Percentiles rank a stretch among this genome's conserved stretches.
Evolutionary conservation across 1,140 invertebrate genomes (phyloP).

Genomic region (Trachymyrmex cornetzi): DNA sequence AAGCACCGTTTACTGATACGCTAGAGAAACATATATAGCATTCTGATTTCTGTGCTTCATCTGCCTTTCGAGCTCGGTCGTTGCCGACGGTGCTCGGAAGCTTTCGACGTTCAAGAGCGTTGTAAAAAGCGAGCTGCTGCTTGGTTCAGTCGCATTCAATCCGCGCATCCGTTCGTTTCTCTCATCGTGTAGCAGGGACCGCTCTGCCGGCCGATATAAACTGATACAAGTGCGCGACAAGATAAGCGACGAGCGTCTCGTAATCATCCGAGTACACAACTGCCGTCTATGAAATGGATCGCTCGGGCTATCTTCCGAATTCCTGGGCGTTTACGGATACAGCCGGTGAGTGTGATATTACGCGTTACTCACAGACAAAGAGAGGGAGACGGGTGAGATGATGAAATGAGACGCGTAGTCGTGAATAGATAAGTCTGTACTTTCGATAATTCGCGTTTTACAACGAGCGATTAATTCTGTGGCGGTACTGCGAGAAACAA

Average conservation of each 20-base stretch:
- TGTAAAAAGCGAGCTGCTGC: slow-evolving; percentile 34
- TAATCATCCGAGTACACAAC: slow-evolving; percentile 54
- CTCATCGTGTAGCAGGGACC: slow-evolving; percentile 59
- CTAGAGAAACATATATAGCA: neutral
- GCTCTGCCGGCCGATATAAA: slow-evolving; percentile 65
- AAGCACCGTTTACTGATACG: neutral
- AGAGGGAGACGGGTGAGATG: neutral
- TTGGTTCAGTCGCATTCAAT: slow-evolving; percentile 71
- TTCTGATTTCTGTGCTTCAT: slow-evolving; percentile 14
- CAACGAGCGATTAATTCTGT: neutral
- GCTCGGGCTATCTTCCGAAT: slow-evolving; percentile 21
- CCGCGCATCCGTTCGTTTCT: slow-evolving; percentile 71
- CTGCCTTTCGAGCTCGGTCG: slow-evolving; percentile 46
- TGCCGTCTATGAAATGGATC: slow-evolving; percentile 28
- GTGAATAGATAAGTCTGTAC: neutral
- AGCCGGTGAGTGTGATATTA: slow-evolving; percentile 45
- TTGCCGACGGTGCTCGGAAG: slow-evolving; percentile 56
- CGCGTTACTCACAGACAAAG: neutral
- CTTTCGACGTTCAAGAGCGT: slow-evolving; percentile 56
- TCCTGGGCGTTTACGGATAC: slow-evolving; percentile 42
- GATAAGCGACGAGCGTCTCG: slow-evolving; percentile 60
- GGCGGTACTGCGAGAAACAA: neutral
- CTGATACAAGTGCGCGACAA: slow-evolving; percentile 69
- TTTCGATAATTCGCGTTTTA: neutral
- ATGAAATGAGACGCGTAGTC: neutral